These are phyloP conservation scores for Tonatia bakeri DNA, from an alignment of 2,113 vertebrate species.

Conservation along the genomic window DNA sequence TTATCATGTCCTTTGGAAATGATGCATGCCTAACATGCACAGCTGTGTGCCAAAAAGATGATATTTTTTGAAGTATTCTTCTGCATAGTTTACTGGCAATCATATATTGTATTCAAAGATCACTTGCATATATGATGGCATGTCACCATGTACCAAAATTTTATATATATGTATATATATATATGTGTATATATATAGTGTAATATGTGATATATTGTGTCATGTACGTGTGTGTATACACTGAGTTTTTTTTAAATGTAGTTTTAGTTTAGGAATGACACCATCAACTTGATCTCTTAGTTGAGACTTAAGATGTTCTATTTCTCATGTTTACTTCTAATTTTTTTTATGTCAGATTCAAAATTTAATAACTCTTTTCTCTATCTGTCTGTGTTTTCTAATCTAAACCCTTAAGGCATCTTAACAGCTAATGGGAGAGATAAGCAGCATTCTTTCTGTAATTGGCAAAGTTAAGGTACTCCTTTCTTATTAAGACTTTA, in stretches of 20 bases:
- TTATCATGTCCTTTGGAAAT: conserved; percentile 79
- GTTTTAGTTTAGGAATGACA: background rate
- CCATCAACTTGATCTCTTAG: conserved; percentile 22
- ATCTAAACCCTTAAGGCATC: conserved; percentile 69
- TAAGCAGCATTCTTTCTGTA: conserved; percentile 54
- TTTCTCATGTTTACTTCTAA: conserved; percentile 56
- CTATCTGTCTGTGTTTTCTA: conserved; percentile 55
- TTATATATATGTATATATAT: background rate
- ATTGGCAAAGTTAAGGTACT: conserved; percentile 59
- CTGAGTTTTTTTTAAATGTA: background rate
- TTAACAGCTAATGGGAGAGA: conserved; percentile 66
- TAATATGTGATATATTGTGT: background rate
- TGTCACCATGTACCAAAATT: background rate
- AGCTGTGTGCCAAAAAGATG: conserved; percentile 74
- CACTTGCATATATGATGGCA: background rate
- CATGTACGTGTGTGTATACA: background rate
- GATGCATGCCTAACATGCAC: conserved; percentile 74
- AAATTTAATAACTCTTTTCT: conserved; percentile 63
- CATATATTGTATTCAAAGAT: conserved; percentile 33
- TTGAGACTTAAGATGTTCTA: conserved; percentile 9
- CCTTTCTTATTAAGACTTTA: conserved; percentile 50
- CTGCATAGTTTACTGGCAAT: conserved; percentile 67
- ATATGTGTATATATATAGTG: background rate
- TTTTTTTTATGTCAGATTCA: conserved; percentile 46
- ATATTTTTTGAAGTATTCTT: conserved; percentile 74